phyloP scores from a whole-genome alignment of 2,797 vertebrate genomes.

The Sylvilagus floridanus region DNA sequence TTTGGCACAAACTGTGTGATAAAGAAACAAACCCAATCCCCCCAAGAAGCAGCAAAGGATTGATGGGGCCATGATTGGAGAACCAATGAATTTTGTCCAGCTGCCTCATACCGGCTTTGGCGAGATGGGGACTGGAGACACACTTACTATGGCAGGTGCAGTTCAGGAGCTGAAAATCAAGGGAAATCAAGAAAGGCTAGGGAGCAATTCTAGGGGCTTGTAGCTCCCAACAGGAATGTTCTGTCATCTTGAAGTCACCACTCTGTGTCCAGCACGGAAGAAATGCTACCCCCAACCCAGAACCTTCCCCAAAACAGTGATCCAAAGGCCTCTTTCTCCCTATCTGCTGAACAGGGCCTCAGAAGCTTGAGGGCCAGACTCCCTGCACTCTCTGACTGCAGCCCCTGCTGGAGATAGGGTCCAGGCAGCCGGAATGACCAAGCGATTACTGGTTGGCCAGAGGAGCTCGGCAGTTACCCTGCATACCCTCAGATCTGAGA shows the following conservation, averaged over 20 bases:
- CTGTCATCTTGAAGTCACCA: constrained; percentile 41
- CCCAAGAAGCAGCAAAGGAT: too few relatives aligned
- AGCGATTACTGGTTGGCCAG: constrained; percentile 59
- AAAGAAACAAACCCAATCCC: too few relatives aligned
- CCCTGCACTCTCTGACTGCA: constrained; percentile 62
- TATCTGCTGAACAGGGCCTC: constrained; percentile 72
- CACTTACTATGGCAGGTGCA: constrained; percentile 86
- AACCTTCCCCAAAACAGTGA: constrained; percentile 53
- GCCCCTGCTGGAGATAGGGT: constrained; percentile 82
- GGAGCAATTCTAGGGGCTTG: constrained; percentile 91
- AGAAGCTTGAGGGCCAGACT: constrained; percentile 77
- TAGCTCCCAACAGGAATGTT: constrained; percentile 85
- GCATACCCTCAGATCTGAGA: constrained; percentile 70
- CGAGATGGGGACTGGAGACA: too few relatives aligned
- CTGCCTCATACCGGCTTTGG: too few relatives aligned
- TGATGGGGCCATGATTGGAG: too few relatives aligned
- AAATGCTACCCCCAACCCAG: constrained; percentile 63
- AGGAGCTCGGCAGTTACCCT: constrained; percentile 51
- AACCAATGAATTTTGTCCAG: too few relatives aligned
- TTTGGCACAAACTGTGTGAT: too few relatives aligned
- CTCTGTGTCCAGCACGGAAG: constrained; percentile 72
- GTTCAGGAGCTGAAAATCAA: constrained; percentile 95
- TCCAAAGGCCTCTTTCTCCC: constrained; percentile 20
- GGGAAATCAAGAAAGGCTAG: constrained; percentile 90
- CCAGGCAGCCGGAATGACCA: constrained; percentile 80